Evolutionary conservation across 2,113 vertebrate genomes (phyloP), one percentile per base, ranked within the genome.

Genomic region (Natator depressus): DNA sequence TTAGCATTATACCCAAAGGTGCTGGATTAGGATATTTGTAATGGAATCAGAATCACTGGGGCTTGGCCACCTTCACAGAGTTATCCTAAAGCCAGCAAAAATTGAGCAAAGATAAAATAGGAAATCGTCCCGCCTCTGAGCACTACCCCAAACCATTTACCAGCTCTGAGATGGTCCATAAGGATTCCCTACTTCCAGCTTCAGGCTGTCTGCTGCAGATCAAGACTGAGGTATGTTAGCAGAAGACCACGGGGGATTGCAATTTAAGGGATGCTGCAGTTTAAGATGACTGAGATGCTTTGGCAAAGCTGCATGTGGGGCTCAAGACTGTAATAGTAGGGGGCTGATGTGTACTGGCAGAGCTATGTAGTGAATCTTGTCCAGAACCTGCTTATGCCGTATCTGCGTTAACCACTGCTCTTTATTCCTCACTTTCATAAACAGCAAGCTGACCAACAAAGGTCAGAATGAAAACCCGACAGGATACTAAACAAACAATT

Each of bases 1-100:
- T 81, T 72, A 79, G 65, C 92, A 89, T 92, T 93, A 85, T 89
- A 94, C 90, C 25, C 82, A 92, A 94, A 84, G 83, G 84, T 91
- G 89, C 6, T 92, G 84, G 92, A 92, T 94, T 92, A 95, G 92
- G 95, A 84, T 87, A 96, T 95, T 95, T 95, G 90, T 84, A 87
- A 51, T 79, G 92, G 85, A 79, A 93, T 91, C 79, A 87, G 84
- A 97, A 92, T 81, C 93, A 93, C 59, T 96, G 93, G 87, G 80
- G 35, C 85, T 22, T 80, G 46, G 90, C 93, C 94, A 95, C 93
- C 80, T 85, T 47, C 75, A 35, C 65, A 88, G 72, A 92, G 88
- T 95, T 92, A 85, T 96, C 87, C 90, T 95, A 42, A 94, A 95
- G 91, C 17, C 93, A 94, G 91, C 91, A 93, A 92, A 89, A 94